A percentile compares a stretch with the other conserved stretches of the same genome.
Conservation (phyloP, 2,888 invertebrate genomes). For the Mantis religiosa region DNA sequence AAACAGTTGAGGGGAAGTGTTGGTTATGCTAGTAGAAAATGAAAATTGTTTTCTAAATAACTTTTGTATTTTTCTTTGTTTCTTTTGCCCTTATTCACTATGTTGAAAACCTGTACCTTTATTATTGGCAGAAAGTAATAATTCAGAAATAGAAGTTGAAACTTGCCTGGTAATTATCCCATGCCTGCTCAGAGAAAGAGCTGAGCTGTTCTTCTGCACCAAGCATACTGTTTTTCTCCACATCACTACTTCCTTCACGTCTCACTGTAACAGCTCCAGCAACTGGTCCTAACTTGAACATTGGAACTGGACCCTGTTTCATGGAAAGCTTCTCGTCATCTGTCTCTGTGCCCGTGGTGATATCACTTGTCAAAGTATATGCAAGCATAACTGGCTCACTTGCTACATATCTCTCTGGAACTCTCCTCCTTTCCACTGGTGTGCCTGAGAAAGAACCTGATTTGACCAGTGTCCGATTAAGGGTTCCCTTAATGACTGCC, state of each 20-base stretch:
- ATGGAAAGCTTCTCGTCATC: conserved; percentile 38
- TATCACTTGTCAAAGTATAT: conserved; percentile 33
- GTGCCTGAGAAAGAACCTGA: conserved; percentile 71
- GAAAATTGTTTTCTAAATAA: no score
- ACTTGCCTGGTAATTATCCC: conserved; percentile 88
- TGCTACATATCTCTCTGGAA: conserved; percentile 49
- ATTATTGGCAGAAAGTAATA: no score
- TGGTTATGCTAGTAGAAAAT: no score
- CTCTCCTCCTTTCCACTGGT: background rate
- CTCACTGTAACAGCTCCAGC: conserved; percentile 37
- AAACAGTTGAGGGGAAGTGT: no score
- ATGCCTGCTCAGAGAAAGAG: conserved; percentile 85
- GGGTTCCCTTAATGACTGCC: background rate
- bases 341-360: conserved; percentile 45
- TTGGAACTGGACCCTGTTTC: conserved; percentile 31
- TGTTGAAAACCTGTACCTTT: no score
- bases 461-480: conserved; percentile 53
- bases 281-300: conserved; percentile 37
- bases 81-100: no score
- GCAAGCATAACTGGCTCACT: conserved; percentile 61
- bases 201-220: conserved; percentile 66
- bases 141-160: background rate
- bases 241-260: conserved; percentile 46
- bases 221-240: conserved; percentile 27
- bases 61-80: no score